Evolutionary conservation across 2,888 invertebrate genomes (phyloP), one percentile per base, ranked within the genome.

Genomic region (Rotaria macrura): DNA sequence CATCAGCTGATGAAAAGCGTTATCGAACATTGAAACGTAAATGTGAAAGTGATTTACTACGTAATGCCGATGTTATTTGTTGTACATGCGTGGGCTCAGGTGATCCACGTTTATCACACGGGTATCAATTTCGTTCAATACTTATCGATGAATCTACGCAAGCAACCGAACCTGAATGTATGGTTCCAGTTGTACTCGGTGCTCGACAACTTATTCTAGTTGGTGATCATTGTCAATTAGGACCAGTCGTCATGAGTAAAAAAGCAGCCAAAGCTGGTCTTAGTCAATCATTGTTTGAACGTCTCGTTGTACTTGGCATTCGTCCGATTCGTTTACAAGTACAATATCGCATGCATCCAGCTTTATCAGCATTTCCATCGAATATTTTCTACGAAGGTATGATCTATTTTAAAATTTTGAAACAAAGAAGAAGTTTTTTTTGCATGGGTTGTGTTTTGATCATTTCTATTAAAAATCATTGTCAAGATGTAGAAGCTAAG

Each of bases 21-120:
- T 98, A 96, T 89, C 93, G 96, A 1, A 94, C 94, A 87, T 91
- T 98, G 88, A 96, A 97, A 88, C 95, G 96, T 89, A 94, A 94
- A 47, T 94, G 96, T 17, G 98, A 98, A 90, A 93, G 95, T 85
- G 94, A 96, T 88, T 92, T 98, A 23, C 88, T 91, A n/a, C 90
- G 90, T 89, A 90, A 96, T 0, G 99, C 99, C 2, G 99, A 99
- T 91, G 99, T 99, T 0, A 96, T 99, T 85, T 98, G 98, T 89
- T 97, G 97, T 90, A 99, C 99, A 0, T 99, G 99, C 90, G 98
- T 99, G 0, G 97, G 97, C 23, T 97, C 99, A 0, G 99, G 99
- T 0, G 99, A 99, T 92, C 95, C 96, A 0, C 92, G 99, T 38
- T 92, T 99, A n/a, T 94, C 94, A 2, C 93, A 96, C 85, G 79